Percentiles rank a stretch among this genome's conserved stretches.
Evolutionary conservation across 2,113 vertebrate genomes (phyloP).

Genomic region (Hippoglossus stenolepis): DNA sequence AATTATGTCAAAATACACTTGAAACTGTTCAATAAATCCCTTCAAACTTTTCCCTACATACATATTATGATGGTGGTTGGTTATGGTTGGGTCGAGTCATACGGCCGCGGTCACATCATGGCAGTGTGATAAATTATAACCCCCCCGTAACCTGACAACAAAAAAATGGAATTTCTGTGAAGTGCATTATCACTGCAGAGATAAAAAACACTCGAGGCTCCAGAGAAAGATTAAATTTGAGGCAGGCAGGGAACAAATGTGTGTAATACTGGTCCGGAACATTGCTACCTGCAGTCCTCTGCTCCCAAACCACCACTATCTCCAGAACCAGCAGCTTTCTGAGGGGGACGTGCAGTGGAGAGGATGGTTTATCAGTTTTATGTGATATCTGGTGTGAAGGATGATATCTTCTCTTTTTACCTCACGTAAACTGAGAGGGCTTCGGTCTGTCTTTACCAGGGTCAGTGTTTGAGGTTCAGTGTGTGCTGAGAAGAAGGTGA

Average conservation of each 20-base stretch:
- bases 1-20: too few relatives aligned
- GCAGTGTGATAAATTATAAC: conserved; percentile 22
- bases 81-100: neutral
- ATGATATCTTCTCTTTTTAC: neutral
- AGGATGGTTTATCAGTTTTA: conserved; percentile 7
- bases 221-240: conserved; percentile 47
- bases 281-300: neutral
- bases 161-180: conserved; percentile 38
- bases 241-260: conserved; percentile 37
- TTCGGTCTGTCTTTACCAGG: neutral
- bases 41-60: too few relatives aligned
- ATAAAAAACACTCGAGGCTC: conserved; percentile 47
- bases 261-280: conserved; percentile 17
- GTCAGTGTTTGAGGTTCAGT: too few relatives aligned
- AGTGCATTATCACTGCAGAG: conserved; percentile 39
- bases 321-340: conserved; percentile 1
- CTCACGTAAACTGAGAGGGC: neutral
- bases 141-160: conserved; percentile 11
- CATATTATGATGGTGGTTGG: neutral
- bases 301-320: neutral
- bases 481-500: neutral
- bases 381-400: neutral
- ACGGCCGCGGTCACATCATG: neutral
- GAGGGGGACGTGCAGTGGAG: neutral
- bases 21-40: too few relatives aligned